Percentiles rank a stretch among this genome's conserved stretches.
phyloP scores from a whole-genome alignment of 2,113 vertebrate species.

The Lepidothrix coronata region DNA sequence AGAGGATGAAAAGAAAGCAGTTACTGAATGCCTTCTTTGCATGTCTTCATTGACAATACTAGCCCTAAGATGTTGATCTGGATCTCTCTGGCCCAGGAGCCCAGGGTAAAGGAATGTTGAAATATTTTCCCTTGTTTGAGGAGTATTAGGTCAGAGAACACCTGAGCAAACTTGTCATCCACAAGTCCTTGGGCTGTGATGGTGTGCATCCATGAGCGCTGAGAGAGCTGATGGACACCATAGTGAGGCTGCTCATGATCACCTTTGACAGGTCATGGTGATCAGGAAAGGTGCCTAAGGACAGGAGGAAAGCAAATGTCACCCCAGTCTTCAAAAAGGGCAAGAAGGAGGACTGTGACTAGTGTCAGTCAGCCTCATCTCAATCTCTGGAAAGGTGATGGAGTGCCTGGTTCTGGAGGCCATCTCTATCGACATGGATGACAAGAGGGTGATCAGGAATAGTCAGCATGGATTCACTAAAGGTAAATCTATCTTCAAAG shows the following conservation, averaged over 20 bases:
- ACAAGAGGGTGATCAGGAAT: background rate
- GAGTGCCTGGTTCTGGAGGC: background rate
- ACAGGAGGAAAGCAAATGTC: background rate
- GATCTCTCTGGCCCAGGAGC: background rate
- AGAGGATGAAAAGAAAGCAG: background rate
- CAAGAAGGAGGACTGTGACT: background rate
- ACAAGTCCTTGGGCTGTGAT: background rate
- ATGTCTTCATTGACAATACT: background rate
- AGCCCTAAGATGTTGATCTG: background rate
- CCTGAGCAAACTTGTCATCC: background rate
- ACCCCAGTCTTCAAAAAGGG: background rate
- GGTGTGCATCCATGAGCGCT: fast-evolving
- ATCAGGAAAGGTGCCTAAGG: background rate
- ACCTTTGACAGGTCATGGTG: background rate
- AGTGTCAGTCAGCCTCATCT: background rate
- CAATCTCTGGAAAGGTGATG: background rate
- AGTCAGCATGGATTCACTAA: background rate
- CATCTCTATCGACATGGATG: background rate
- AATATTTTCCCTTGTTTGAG: background rate
- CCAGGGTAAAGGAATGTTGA: background rate
- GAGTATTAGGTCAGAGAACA: background rate
- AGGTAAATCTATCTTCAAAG: background rate
- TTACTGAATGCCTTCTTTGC: background rate
- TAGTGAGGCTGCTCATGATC: fast-evolving
- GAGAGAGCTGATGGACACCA: background rate